Conservation (phyloP, 2,113 vertebrate species). For the Tautogolabrus adspersus region DNA sequence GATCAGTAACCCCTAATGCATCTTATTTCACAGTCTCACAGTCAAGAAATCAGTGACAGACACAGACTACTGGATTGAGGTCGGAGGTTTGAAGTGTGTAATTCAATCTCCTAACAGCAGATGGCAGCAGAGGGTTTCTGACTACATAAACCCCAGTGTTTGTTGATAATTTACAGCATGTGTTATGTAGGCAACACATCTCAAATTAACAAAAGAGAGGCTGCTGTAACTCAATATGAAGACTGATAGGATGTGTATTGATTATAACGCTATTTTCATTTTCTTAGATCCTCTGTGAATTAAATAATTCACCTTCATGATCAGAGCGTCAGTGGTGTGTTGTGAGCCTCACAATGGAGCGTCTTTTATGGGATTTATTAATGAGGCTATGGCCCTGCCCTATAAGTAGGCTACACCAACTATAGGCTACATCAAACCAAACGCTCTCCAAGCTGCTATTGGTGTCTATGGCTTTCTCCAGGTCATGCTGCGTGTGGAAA, state of each 20-base stretch:
- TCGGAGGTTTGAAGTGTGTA: neutral
- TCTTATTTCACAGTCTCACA: no score
- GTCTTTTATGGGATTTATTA: neutral
- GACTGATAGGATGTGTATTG: neutral
- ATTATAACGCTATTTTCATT: no score
- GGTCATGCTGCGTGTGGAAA: neutral
- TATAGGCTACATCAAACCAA: conserved; percentile 4
- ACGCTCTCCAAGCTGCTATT: conserved; percentile 9
- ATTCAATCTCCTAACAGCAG: conserved; percentile 24
- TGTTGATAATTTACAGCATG: neutral
- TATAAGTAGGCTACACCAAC: neutral
- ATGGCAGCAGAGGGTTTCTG: conserved; percentile 45
- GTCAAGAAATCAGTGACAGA: no score
- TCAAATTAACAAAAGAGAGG: neutral
- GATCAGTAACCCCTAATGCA: no score
- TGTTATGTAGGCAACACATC: neutral
- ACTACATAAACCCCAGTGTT: neutral
- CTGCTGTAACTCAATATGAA: fast-evolving
- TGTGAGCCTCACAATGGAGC: neutral
- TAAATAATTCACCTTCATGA: fast-evolving
- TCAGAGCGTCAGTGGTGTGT: neutral
- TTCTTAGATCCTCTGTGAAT: no score
- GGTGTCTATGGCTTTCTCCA: neutral
- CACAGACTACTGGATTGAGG: neutral
- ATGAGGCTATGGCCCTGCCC: conserved; percentile 27